A percentile compares a stretch with the other conserved stretches of the same genome.
Conservation (phyloP, 2,888 invertebrate genomes). For the Zonitis immaculata region DNA sequence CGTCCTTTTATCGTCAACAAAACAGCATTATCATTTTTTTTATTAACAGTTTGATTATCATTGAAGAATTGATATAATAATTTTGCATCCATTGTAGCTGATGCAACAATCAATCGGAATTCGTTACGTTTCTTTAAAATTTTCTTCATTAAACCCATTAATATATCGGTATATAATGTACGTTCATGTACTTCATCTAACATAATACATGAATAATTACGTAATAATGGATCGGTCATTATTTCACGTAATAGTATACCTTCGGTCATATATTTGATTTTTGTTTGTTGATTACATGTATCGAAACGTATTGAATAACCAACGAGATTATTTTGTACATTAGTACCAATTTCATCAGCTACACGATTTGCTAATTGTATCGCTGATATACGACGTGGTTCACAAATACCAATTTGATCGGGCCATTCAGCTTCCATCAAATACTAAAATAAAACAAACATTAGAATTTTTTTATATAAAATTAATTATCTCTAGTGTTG, state of each 20-base stretch:
- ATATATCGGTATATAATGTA: constrained; percentile 85
- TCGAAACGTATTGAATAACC: constrained; percentile 87
- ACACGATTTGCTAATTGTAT: constrained; percentile 83
- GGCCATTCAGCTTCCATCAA: constrained; percentile 83
- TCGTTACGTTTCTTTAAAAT: constrained; percentile 70
- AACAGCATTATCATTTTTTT: constrained; percentile 62
- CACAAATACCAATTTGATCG: constrained; percentile 82
- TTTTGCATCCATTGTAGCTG: constrained; percentile 94
- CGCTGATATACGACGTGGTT: constrained; percentile 88
- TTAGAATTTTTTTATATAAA: no score
- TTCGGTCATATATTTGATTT: constrained; percentile 93
- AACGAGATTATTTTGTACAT: constrained; percentile 67
- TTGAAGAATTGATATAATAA: constrained; percentile 77
- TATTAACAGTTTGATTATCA: constrained; percentile 46
- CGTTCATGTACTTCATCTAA: constrained; percentile 96
- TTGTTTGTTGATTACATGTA: constrained; percentile 57
- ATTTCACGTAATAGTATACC: constrained; percentile 92
- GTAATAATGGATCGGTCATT: constrained; percentile 88
- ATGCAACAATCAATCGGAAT: constrained; percentile 81
- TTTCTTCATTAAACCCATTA: constrained; percentile 91
- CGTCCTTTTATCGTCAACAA: constrained; percentile 87
- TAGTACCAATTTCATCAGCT: constrained; percentile 77
- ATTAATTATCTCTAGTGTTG: background rate
- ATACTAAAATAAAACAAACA: constrained; percentile 60
- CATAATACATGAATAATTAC: constrained; percentile 82